Percentiles rank a stretch among this genome's conserved stretches.
phyloP scores from a whole-genome alignment of 2,888 invertebrate genomes.

The Phalera bucephala region DNA sequence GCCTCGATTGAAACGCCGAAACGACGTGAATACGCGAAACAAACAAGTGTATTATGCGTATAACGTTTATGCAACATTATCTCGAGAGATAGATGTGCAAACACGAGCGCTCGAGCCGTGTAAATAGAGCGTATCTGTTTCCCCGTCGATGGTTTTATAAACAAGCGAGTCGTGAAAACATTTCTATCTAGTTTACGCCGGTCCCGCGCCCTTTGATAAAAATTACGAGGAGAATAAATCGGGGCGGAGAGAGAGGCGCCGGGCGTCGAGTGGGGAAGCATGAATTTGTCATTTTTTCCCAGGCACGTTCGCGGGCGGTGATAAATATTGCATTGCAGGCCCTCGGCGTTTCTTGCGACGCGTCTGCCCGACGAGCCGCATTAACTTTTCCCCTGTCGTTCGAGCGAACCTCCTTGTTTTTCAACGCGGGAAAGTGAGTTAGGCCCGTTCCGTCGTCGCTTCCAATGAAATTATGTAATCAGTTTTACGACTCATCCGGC shows the following conservation, averaged over 20 bases:
- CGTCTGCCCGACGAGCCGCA: constrained; percentile 47
- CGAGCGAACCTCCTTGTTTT: constrained; percentile 66
- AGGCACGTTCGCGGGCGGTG: constrained; percentile 77
- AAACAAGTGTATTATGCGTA: constrained; percentile 52
- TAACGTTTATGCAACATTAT: constrained; percentile 74
- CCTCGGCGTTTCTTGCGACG: constrained; percentile 57
- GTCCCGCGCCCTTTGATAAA: constrained; percentile 73
- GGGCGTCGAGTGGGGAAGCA: constrained; percentile 57
- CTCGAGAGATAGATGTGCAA: constrained; percentile 69
- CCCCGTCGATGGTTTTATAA: constrained; percentile 78
- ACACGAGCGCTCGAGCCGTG: constrained; percentile 57
- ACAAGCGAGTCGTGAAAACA: constrained; percentile 78
- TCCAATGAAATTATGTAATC: constrained; percentile 76
- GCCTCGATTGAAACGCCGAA: constrained; percentile 56
- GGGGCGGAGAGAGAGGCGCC: constrained; percentile 46
- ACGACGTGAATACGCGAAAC: constrained; percentile 51
- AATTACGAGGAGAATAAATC: constrained; percentile 77
- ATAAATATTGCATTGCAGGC: constrained; percentile 81
- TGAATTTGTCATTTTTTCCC: constrained; percentile 82
- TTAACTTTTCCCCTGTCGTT: constrained; percentile 64
- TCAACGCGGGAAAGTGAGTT: constrained; percentile 65
- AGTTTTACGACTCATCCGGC: constrained; percentile 71
- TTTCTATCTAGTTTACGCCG: constrained; percentile 72
- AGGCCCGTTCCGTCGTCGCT: constrained; percentile 67
- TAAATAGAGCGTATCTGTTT: constrained; percentile 77